Conservation (phyloP, 2,797 vertebrate species). For the Chaenodraco wilsoni region DNA sequence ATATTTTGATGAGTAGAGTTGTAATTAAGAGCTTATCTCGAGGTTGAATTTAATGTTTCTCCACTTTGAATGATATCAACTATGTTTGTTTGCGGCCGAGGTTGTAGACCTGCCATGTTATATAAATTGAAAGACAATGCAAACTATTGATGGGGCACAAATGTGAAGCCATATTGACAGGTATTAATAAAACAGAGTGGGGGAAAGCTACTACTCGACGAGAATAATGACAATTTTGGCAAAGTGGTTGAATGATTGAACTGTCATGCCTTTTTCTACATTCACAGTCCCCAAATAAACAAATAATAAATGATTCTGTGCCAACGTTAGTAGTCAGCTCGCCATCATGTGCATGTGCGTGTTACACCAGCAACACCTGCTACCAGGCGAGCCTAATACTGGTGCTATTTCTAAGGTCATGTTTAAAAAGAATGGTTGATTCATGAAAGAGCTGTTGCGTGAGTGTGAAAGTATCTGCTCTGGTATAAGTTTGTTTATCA, state of each 20-base stretch:
- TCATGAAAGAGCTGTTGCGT: conserved; percentile 31
- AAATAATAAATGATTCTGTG: background rate
- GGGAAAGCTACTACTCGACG: background rate
- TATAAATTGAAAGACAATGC: conserved; percentile 14
- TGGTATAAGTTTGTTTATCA: conserved; percentile 41
- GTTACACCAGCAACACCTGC: no score
- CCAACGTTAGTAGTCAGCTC: background rate
- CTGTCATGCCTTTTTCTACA: background rate
- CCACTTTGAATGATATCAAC: conserved; percentile 2
- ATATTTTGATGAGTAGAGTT: conserved; percentile 3
- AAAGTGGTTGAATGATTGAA: background rate
- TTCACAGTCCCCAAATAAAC: background rate
- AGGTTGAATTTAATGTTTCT: conserved; percentile 17
- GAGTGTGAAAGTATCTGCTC: conserved; percentile 30
- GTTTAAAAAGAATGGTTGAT: conserved; percentile 6
- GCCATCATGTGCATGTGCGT: no score
- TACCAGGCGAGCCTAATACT: no score
- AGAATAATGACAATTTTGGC: background rate
- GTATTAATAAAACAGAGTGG: background rate
- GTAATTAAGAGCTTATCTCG: conserved; percentile 31
- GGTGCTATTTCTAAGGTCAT: background rate
- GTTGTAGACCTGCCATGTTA: background rate
- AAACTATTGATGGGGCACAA: background rate
- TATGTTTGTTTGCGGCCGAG: background rate
- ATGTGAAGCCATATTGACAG: conserved; percentile 15